A percentile compares a stretch with the other conserved stretches of the same genome.
These are phyloP conservation scores for Paramuricea clavata DNA, from an alignment of 92 coral and sea anemone genomes.

Conservation along the genomic window DNA sequence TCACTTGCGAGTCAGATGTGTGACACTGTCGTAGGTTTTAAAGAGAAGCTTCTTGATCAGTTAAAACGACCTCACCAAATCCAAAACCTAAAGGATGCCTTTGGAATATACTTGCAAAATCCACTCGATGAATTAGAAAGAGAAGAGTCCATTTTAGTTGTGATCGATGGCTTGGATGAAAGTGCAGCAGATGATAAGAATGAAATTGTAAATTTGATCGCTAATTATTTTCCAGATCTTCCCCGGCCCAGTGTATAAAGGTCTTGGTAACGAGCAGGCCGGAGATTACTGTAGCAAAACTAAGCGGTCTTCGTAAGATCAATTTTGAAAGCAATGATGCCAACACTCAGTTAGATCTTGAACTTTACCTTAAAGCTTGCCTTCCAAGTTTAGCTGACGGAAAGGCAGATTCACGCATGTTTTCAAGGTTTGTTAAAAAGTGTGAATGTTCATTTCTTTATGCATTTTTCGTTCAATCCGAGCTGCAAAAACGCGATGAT, in stretches of 20 bases:
- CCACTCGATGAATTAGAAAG: not conserved
- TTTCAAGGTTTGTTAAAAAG: not conserved
- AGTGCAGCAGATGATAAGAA: not conserved
- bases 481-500: not conserved
- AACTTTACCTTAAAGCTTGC: not conserved
- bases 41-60: slow-evolving; percentile 55
- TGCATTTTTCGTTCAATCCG: not conserved
- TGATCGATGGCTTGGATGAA: slow-evolving; percentile 22
- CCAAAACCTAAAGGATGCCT: not conserved
- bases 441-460: not conserved
- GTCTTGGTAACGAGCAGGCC: slow-evolving; percentile 1
- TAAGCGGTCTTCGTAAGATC: not conserved
- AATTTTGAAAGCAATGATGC: not conserved
- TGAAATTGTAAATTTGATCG: slow-evolving; percentile 12
- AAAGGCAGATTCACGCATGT: not conserved
- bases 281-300: not conserved
- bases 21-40: slow-evolving; percentile 64
- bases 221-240: slow-evolving; percentile 3
- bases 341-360: not conserved
- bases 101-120: not conserved
- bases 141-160: slow-evolving; percentile 1
- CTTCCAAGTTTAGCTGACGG: not conserved
- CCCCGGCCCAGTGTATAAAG: not conserved
- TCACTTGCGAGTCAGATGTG: slow-evolving; percentile 77
- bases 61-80: slow-evolving; percentile 8